These are phyloP conservation scores for Ariopsis seemanni DNA, from an alignment of 2,113 vertebrate genomes.

Conservation along the genomic window DNA sequence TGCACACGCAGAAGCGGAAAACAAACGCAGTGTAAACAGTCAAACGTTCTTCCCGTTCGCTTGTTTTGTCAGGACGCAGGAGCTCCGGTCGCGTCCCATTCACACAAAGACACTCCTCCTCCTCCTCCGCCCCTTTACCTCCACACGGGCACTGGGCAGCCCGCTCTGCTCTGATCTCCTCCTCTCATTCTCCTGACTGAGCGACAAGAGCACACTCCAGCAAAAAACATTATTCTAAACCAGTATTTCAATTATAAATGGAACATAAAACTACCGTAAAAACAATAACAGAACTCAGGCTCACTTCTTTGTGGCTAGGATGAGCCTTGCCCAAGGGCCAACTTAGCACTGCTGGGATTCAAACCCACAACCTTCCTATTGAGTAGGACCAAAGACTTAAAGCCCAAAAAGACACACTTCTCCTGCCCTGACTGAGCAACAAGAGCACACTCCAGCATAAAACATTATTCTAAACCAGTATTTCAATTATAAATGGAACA, in stretches of 20 bases:
- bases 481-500: too few species aligned
- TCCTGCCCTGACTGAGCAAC: not conserved
- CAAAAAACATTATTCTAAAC: not conserved
- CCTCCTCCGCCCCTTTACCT: slow-evolving; percentile 57
- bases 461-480: too few species aligned
- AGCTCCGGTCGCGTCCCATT: slow-evolving; percentile 51
- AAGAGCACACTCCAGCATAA: too few species aligned
- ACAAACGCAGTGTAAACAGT: not conserved
- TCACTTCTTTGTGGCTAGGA: too few species aligned
- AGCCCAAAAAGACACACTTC: not conserved
- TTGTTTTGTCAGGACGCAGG: slow-evolving; percentile 37
- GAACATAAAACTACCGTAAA: too few species aligned
- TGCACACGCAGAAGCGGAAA: not conserved
- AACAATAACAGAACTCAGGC: too few species aligned
- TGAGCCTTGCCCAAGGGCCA: too few species aligned
- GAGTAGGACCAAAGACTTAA: too few species aligned
- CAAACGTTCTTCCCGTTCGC: slow-evolving; percentile 20
- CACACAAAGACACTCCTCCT: slow-evolving; percentile 51
- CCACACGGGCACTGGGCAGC: not conserved
- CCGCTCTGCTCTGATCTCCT: too few species aligned
- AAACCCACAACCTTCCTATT: too few species aligned
- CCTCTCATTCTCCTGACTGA: not conserved
- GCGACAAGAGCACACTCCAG: not conserved
- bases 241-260: too few species aligned
- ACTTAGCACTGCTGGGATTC: too few species aligned